Evolutionary conservation across 2,797 vertebrate species (phyloP).

Genomic region (Galagoides demidoff): DNA sequence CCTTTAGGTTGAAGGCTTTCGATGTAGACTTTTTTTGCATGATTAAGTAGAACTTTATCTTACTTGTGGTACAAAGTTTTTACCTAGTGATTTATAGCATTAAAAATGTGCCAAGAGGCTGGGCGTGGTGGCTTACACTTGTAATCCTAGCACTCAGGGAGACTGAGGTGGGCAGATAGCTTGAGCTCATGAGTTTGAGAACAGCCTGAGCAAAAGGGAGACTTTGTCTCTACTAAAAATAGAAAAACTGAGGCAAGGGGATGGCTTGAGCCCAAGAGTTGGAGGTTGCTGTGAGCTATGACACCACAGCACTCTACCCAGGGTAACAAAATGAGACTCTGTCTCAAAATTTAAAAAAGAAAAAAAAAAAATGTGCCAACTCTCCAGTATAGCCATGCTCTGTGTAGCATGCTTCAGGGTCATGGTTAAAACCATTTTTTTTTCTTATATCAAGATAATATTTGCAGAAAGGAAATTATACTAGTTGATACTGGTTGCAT

Average conservation of each 20-base stretch:
- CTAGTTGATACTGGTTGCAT: constrained; percentile 74
- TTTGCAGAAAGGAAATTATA: constrained; percentile 74
- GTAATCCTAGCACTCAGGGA: too few relatives aligned
- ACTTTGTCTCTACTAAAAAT: too few relatives aligned
- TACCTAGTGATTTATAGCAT: constrained; percentile 71
- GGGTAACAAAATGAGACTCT: too few relatives aligned
- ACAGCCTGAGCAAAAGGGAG: too few relatives aligned
- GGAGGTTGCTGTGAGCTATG: too few relatives aligned
- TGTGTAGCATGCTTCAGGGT: constrained; percentile 73
- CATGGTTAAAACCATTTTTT: constrained; percentile 68
- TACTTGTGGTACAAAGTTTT: constrained; percentile 69
- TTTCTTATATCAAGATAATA: constrained; percentile 75
- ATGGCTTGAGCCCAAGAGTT: too few relatives aligned
- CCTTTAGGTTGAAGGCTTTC: constrained; percentile 6
- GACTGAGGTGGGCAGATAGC: too few relatives aligned
- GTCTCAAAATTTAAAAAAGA: too few relatives aligned
- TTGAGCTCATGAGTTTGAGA: too few relatives aligned
- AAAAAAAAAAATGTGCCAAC: not conserved
- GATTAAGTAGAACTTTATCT: constrained; percentile 73
- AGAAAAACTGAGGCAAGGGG: too few relatives aligned
- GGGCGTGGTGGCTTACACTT: too few relatives aligned
- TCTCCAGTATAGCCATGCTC: constrained; percentile 63
- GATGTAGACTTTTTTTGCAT: constrained; percentile 57
- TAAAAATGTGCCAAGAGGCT: constrained; percentile 60
- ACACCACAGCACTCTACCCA: too few relatives aligned